These are phyloP conservation scores for Microplitis manilae DNA, from an alignment of 2,888 invertebrate species.

Conservation along the genomic window DNA sequence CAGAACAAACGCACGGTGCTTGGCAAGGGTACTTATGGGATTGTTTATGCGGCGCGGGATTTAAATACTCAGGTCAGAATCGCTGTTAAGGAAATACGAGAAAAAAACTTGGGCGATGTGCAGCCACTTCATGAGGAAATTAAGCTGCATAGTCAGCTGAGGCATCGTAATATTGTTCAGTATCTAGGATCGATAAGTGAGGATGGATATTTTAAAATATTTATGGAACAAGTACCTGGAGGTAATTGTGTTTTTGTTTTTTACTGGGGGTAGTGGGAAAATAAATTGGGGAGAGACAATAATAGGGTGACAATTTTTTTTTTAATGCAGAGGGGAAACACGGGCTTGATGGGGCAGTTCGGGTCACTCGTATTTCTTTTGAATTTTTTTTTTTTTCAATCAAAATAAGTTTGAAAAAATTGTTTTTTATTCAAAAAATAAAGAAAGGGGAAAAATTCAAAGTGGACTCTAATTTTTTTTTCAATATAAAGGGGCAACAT, in stretches of 20 bases:
- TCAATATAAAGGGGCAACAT: too few relatives aligned
- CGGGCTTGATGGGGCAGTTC: too few relatives aligned
- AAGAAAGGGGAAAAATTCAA: too few relatives aligned
- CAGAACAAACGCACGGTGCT: constrained; percentile 87
- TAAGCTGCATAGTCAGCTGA: constrained; percentile 93
- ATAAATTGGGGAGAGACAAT: too few relatives aligned
- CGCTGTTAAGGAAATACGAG: constrained; percentile 98
- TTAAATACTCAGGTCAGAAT: constrained; percentile 93
- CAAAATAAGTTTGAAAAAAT: too few relatives aligned
- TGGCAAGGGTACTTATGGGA: constrained; percentile 96
- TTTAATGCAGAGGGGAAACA: too few relatives aligned
- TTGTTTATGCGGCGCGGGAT: constrained; percentile 95
- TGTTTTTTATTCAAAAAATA: too few relatives aligned
- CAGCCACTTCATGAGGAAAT: constrained; percentile 99
- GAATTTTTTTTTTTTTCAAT: too few relatives aligned
- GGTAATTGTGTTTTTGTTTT: constrained; percentile 71
- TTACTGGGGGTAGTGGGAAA: not conserved
- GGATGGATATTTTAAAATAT: constrained; percentile 96
- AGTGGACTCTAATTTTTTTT: too few relatives aligned
- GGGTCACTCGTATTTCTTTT: too few relatives aligned
- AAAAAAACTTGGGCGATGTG: constrained; percentile 94
- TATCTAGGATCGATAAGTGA: constrained; percentile 96
- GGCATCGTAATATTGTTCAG: constrained; percentile 97
- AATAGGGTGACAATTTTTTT: too few relatives aligned
- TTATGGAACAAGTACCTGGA: constrained; percentile 99